Conservation (phyloP, 2,113 vertebrate species). For the Pantherophis guttatus region DNA sequence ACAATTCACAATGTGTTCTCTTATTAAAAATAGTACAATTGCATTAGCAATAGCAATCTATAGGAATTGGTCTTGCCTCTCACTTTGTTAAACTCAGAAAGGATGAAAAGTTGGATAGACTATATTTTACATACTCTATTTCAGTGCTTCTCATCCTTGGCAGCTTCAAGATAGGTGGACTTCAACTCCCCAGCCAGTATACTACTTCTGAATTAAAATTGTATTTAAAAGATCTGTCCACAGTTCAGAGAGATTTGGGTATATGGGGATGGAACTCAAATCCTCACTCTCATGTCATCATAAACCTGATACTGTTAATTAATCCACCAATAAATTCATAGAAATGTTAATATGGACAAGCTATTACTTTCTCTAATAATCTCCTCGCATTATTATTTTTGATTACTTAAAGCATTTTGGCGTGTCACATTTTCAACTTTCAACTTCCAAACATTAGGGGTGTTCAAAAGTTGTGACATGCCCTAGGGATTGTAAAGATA, state of each 20-base stretch:
- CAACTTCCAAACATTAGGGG: no score
- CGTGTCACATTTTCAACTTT: no score
- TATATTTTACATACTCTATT: not conserved
- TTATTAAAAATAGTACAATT: not conserved
- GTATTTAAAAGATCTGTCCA: not conserved
- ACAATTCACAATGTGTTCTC: not conserved
- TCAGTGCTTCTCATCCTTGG: not conserved
- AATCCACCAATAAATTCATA: not conserved
- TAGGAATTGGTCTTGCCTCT: not conserved
- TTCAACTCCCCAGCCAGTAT: not conserved
- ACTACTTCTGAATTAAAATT: not conserved
- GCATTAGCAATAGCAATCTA: not conserved
- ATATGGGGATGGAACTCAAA: not conserved
- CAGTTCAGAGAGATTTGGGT: not conserved
- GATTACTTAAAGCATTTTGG: not conserved
- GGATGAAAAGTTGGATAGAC: not conserved
- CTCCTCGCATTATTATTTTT: not conserved
- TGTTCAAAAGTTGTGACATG: no score
- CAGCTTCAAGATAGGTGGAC: not conserved
- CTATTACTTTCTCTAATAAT: not conserved
- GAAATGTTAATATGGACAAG: not conserved
- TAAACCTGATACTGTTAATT: not conserved
- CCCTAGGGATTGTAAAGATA: no score
- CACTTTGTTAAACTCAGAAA: not conserved
- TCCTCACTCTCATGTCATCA: not conserved